Evolutionary conservation across 23 tunicate genomes (phyloP), one percentile per base, ranked within the genome.

Genomic region (Halocynthia roretzi): DNA sequence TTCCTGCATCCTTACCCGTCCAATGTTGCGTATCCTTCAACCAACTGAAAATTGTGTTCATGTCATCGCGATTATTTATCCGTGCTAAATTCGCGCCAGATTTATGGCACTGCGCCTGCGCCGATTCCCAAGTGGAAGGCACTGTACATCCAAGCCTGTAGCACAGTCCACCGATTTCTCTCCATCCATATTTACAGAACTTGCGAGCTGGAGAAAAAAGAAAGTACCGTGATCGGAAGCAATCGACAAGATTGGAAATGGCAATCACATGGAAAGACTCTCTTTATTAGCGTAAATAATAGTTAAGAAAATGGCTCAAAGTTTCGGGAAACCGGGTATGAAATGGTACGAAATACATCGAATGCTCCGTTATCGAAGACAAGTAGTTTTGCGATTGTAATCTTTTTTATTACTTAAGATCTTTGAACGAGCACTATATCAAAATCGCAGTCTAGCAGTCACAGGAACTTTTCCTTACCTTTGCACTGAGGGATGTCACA

Each of bases 81-180:
- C 90, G 62, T 6, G 97, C 97, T 19, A 91, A 72, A 72, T 66
- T 76, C 7, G 84, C 97, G 8, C 97, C 90, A 10, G 52, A 51
- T 7, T 69, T 51, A 52, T 50, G 71, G 79, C 98, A 92, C 44
- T 65, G 61, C 40, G 78, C 72, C 75, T 92, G 84, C 8, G 84
- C 92, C 6, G 61, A 57, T 53, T 52, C n/a, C 98, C 98, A 92
- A 7, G 55, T 72, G 8, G 90, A 81, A 8, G 85, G 82, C 10
- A 86, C 76, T 5, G 92, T 92, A 78, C 98, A 92, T 52, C 98
- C 98, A 48, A 92, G 70, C 56, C 74, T 77, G 58, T 83, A 92
- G 69, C 98, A 92, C 6, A 81, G 66, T 6, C 79, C 85, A 14
- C 87, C 92, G 48, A 86, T 74, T 48, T 19, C 48, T 53, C 80